Percentiles rank a stretch among this genome's conserved stretches.
These are phyloP conservation scores for Himalopsyche kuldschensis DNA, from an alignment of 2,888 invertebrate genomes.

Conservation along the genomic window DNA sequence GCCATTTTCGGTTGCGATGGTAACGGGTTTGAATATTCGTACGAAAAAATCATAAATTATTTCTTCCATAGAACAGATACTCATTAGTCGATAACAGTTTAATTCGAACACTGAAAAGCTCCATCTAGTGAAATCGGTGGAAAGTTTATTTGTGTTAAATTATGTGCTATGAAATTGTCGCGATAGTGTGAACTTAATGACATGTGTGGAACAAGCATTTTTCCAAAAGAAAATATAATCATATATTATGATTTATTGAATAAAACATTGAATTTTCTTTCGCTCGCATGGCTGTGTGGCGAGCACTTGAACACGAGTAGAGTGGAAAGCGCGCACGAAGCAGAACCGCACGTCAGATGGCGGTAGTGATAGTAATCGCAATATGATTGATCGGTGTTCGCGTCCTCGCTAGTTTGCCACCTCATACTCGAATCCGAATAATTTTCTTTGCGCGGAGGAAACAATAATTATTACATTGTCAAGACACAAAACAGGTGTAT, in stretches of 20 bases:
- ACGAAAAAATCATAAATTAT: no score
- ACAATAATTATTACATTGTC: neutral
- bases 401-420: neutral
- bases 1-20: no score
- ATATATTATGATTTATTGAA: neutral
- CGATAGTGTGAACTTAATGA: no score
- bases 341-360: neutral
- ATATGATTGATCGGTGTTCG: neutral
- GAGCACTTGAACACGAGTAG: neutral
- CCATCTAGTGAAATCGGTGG: no score
- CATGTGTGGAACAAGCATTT: neutral
- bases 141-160: no score
- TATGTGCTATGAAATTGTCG: no score
- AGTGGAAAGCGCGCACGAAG: neutral
- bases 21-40: no score
- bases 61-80: neutral
- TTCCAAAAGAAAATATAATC: neutral
- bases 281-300: neutral
- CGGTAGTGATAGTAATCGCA: neutral
- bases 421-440: neutral
- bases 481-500: neutral
- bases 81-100: neutral
- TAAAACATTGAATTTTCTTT: neutral
- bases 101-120: no score
- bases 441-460: neutral